Evolutionary conservation across 2,113 vertebrate species (phyloP).

Genomic region (Urocynchramus pylzowi): DNA sequence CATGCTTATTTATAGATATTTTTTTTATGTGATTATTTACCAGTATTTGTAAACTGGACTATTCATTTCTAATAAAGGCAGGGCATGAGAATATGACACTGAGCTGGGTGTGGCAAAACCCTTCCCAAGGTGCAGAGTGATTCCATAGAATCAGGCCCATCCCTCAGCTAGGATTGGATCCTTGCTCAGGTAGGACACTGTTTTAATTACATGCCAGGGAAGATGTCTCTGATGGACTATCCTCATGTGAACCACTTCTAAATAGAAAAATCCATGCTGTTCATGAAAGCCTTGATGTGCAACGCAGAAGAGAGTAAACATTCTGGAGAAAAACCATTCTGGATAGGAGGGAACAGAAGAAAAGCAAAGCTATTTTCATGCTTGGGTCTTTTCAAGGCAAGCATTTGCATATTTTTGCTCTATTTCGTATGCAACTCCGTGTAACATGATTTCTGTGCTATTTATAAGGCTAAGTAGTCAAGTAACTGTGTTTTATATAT

Average conservation of each 20-base stretch:
- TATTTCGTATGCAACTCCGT: not conserved
- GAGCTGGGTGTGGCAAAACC: not conserved
- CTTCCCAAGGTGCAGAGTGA: not conserved
- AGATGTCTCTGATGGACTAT: constrained; percentile 12
- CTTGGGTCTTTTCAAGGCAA: not conserved
- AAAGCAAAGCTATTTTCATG: not conserved
- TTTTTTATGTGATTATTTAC: not conserved
- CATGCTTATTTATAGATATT: not conserved
- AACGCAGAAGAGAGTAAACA: not conserved
- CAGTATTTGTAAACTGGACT: not conserved
- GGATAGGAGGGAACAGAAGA: not conserved
- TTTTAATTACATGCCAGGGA: constrained; percentile 31
- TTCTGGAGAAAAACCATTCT: not conserved
- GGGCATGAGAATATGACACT: not conserved
- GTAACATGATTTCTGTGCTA: not conserved
- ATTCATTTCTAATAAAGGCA: not conserved
- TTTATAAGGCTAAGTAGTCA: not conserved
- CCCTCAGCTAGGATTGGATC: not conserved
- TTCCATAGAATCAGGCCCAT: not conserved
- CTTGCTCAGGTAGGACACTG: not conserved
- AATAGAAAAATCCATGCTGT: not conserved
- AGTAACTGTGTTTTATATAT: not conserved
- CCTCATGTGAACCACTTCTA: not conserved
- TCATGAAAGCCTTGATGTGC: not conserved
- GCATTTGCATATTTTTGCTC: not conserved